phyloP scores from a whole-genome alignment of 1,140 invertebrate genomes.

The Drosophila ercepeae region DNA sequence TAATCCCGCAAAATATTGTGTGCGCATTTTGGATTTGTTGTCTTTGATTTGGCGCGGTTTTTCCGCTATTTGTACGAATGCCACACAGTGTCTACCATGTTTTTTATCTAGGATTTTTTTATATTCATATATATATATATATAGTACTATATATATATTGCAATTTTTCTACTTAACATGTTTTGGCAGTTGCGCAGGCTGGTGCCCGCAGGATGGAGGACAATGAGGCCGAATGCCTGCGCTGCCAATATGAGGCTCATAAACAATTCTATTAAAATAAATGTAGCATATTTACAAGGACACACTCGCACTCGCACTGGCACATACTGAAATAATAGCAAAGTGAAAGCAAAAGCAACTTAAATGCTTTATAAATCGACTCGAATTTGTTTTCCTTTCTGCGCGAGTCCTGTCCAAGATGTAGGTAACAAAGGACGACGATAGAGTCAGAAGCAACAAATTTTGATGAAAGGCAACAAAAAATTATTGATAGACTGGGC shows the following conservation, averaged over 20 bases:
- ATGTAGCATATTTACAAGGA: slow-evolving; percentile 75
- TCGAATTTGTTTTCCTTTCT: slow-evolving; percentile 64
- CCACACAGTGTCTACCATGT: background rate
- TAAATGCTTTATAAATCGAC: slow-evolving; percentile 76
- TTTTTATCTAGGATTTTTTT: slow-evolving; percentile 29
- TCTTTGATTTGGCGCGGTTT: slow-evolving; percentile 76
- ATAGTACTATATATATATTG: slow-evolving; percentile 20
- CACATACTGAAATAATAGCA: background rate
- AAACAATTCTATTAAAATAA: slow-evolving; percentile 83
- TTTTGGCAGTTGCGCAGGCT: slow-evolving; percentile 64
- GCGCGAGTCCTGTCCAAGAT: background rate
- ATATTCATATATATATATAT: background rate
- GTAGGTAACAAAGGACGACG: slow-evolving; percentile 8
- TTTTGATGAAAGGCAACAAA: slow-evolving; percentile 54
- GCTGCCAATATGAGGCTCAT: slow-evolving; percentile 59
- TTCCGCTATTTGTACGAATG: slow-evolving; percentile 18
- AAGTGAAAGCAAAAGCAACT: slow-evolving; percentile 52
- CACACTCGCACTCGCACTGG: slow-evolving; percentile 1
- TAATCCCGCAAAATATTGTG: slow-evolving; percentile 78
- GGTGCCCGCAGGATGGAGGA: slow-evolving; percentile 37
- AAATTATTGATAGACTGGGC: slow-evolving; percentile 43
- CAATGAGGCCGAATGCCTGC: slow-evolving; percentile 36
- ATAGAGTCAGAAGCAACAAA: slow-evolving; percentile 52
- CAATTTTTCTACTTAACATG: slow-evolving; percentile 64
- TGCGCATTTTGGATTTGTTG: slow-evolving; percentile 67